A percentile compares a stretch with the other conserved stretches of the same genome.
Evolutionary conservation across 1,140 invertebrate species (phyloP).

Genomic region (Archegozetes longisetosus): DNA sequence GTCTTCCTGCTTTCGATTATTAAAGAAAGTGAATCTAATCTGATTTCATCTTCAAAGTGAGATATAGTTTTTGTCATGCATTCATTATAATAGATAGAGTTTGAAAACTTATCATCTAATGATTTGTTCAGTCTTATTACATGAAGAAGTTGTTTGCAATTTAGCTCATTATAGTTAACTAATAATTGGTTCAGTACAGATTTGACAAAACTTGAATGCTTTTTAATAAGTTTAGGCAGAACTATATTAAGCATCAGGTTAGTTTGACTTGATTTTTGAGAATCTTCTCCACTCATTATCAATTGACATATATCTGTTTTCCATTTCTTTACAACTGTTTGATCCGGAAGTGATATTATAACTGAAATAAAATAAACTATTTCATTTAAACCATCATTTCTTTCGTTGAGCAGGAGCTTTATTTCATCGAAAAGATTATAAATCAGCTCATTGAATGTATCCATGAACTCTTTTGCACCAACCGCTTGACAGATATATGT

Average conservation of each 20-base stretch:
- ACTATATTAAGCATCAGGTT: background rate
- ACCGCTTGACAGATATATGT: background rate
- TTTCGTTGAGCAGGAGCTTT: background rate
- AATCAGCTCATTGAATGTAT: background rate
- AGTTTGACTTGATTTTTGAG: background rate
- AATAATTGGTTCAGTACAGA: background rate
- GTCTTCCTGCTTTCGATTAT: background rate
- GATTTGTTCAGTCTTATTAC: background rate
- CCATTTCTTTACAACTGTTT: background rate
- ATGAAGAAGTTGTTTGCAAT: background rate
- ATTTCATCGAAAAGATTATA: background rate
- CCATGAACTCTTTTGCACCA: background rate
- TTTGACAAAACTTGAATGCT: background rate
- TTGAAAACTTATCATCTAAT: background rate
- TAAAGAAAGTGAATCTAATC: background rate
- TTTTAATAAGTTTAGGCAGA: slow-evolving; percentile 1
- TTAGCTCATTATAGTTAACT: background rate
- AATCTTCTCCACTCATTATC: background rate
- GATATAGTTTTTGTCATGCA: background rate
- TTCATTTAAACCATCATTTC: background rate
- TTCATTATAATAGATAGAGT: background rate
- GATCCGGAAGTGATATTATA: background rate
- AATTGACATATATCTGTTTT: background rate
- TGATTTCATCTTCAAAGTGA: slow-evolving; percentile 1
- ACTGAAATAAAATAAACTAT: background rate